phyloP scores from a whole-genome alignment of 1,140 invertebrate species.

The Ceratitis capitata region DNA sequence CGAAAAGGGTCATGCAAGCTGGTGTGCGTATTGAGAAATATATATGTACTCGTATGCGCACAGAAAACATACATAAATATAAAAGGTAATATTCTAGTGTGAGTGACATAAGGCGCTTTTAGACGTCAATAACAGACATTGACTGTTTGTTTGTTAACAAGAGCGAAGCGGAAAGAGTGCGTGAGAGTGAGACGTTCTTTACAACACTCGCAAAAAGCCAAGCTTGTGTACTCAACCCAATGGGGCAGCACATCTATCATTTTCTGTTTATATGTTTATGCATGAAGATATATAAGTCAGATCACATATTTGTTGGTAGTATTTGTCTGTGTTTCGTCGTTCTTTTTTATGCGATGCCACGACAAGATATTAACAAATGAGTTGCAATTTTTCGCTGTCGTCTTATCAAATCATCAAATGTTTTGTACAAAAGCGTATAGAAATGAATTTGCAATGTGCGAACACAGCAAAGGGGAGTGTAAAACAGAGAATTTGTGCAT shows the following conservation, averaged over 20 bases:
- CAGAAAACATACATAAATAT: not conserved
- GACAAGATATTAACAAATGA: conserved; percentile 34
- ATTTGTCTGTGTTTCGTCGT: conserved; percentile 18
- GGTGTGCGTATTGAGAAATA: not conserved
- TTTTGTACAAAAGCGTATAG: not conserved
- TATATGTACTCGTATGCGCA: not conserved
- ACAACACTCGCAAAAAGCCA: not conserved
- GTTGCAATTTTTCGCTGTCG: conserved; percentile 35
- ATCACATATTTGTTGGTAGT: not conserved
- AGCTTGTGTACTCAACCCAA: not conserved
- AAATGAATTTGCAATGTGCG: conserved; percentile 32
- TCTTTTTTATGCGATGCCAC: conserved; percentile 14
- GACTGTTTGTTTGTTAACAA: not conserved
- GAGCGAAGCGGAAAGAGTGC: not conserved
- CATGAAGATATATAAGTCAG: not conserved
- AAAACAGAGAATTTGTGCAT: not conserved
- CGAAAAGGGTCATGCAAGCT: not conserved
- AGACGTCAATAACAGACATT: conserved; percentile 18
- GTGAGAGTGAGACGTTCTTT: not conserved
- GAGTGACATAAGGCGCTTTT: conserved; percentile 21
- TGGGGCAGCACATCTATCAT: not conserved
- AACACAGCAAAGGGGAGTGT: not conserved
- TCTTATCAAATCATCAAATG: conserved; percentile 36
- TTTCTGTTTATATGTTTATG: not conserved
- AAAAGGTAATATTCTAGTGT: not conserved